A percentile compares a stretch with the other conserved stretches of the same genome.
phyloP scores from a whole-genome alignment of 1,140 invertebrate genomes.

The Pantala flavescens region DNA sequence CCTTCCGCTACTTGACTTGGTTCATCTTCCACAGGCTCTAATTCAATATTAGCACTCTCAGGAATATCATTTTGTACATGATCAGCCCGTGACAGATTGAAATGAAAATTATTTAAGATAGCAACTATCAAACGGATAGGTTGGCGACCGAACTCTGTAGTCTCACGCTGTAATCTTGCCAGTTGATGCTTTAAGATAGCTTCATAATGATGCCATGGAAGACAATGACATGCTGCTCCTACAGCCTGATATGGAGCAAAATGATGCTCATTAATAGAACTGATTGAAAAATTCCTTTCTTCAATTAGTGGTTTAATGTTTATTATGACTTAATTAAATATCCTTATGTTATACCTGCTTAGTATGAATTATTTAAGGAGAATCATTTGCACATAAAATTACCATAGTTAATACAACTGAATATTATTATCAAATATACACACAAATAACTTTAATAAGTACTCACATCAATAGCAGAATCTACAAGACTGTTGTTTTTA shows the following conservation, averaged over 20 bases:
- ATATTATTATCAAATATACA: too few relatives aligned
- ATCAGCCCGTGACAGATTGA: constrained; percentile 58
- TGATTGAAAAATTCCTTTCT: too few relatives aligned
- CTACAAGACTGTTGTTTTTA: constrained; percentile 69
- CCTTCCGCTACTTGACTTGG: constrained; percentile 23
- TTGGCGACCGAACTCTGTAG: constrained; percentile 58
- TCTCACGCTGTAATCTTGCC: constrained; percentile 55
- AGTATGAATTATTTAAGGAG: too few relatives aligned
- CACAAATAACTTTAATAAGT: background rate
- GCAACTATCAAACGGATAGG: constrained; percentile 66
- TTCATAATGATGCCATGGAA: constrained; percentile 83
- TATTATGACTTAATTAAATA: too few relatives aligned
- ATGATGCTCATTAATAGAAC: constrained; percentile 18
- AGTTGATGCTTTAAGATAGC: constrained; percentile 70
- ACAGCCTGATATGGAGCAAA: constrained; percentile 39
- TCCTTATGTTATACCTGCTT: too few relatives aligned
- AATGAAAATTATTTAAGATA: constrained; percentile 87
- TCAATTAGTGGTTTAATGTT: too few relatives aligned
- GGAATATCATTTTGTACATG: background rate
- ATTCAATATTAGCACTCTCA: constrained; percentile 19
- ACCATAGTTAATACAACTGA: too few relatives aligned
- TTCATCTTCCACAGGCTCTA: constrained; percentile 32
- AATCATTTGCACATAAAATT: too few relatives aligned
- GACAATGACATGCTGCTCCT: constrained; percentile 56
- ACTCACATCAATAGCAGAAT: constrained; percentile 51